Percentiles rank a stretch among this genome's conserved stretches.
Evolutionary conservation across 2,888 invertebrate genomes (phyloP).

Genomic region (Acanthopleura granulata): DNA sequence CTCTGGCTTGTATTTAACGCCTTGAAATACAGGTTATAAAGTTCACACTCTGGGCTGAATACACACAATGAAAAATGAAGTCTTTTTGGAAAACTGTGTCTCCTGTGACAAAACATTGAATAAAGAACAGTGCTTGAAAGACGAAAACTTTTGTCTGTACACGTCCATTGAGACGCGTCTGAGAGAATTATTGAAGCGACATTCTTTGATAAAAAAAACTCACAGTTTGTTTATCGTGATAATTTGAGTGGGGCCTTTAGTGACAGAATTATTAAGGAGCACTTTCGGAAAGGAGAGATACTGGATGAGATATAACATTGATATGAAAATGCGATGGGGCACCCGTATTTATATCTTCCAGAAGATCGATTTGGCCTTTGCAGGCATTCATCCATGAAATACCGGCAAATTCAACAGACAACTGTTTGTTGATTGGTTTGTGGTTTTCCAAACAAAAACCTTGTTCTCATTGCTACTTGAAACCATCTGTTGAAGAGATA

Average conservation of each 20-base stretch:
- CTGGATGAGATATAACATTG: background rate
- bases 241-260: background rate
- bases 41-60: too few relatives aligned
- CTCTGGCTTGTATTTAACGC: too few relatives aligned
- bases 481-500: constrained; percentile 1
- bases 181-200: background rate
- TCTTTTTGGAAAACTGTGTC: background rate
- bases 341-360: constrained; percentile 5
- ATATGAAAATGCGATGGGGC: constrained; percentile 9
- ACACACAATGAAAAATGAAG: too few relatives aligned
- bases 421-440: constrained; percentile 1
- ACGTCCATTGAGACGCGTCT: background rate
- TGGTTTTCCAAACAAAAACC: constrained; percentile 3
- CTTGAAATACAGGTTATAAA: too few relatives aligned
- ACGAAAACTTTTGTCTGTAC: background rate
- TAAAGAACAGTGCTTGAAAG: background rate
- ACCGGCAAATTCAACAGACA: background rate
- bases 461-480: background rate
- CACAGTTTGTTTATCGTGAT: background rate
- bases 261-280: background rate
- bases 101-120: constrained; percentile 1
- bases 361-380: background rate
- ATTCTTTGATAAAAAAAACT: constrained; percentile 6
- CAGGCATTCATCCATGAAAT: constrained; percentile 8
- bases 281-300: constrained; percentile 1